A percentile compares a stretch with the other conserved stretches of the same genome.
phyloP scores from a whole-genome alignment of 1,140 invertebrate genomes.

The Idris sp. region DNA sequence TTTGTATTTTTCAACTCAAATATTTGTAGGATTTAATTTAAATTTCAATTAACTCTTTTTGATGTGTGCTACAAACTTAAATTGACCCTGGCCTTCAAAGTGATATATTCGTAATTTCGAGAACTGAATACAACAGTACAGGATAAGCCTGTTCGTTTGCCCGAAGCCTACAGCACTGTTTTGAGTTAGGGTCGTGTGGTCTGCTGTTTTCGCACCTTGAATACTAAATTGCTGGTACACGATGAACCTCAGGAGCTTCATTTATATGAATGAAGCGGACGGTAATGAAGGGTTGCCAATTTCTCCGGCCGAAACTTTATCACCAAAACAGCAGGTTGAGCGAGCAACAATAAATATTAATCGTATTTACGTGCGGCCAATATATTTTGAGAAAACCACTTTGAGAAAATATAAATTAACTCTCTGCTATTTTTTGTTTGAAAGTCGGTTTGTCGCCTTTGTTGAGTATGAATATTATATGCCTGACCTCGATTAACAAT shows the following conservation, averaged over 20 bases:
- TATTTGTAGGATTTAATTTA: no score
- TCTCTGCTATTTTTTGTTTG: no score
- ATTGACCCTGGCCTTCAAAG: conserved; percentile 37
- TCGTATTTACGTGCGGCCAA: no score
- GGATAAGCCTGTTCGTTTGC: conserved; percentile 8
- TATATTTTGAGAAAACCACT: no score
- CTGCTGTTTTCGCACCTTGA: conserved; percentile 16
- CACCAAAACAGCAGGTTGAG: no score
- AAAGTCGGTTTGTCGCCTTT: conserved; percentile 33
- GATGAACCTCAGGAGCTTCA: conserved; percentile 11
- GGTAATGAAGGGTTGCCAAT: conserved; percentile 13
- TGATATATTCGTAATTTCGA: no score
- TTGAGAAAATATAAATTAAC: no score
- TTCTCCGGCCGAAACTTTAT: background rate
- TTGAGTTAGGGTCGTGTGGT: conserved; percentile 11
- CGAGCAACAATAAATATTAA: no score
- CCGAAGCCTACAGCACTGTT: conserved; percentile 11
- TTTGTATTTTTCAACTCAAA: no score
- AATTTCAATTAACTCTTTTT: no score
- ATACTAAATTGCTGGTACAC: conserved; percentile 19
- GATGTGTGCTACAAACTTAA: no score
- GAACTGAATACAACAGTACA: conserved; percentile 18
- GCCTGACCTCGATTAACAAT: conserved; percentile 64
- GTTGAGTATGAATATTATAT: conserved; percentile 64
- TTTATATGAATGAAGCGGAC: conserved; percentile 31